Conservation (phyloP, 2,888 invertebrate species). For the Agriotes lineatus region DNA sequence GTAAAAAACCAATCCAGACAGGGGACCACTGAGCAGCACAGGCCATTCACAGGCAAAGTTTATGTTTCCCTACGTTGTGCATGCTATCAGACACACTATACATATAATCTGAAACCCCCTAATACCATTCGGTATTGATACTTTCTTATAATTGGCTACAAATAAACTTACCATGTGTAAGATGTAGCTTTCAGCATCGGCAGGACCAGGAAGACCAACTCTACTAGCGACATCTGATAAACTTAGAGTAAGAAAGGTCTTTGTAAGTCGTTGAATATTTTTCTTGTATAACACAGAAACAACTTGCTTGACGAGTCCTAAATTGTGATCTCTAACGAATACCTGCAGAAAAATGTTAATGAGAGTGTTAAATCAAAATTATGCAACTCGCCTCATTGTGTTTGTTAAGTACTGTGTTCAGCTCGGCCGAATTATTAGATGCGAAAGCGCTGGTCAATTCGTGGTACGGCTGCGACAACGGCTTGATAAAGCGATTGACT, state of each 20-base stretch:
- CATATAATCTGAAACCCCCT: too few relatives aligned
- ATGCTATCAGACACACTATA: too few relatives aligned
- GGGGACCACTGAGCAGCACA: too few relatives aligned
- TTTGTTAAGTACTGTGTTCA: slow-evolving; percentile 78
- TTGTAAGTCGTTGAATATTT: slow-evolving; percentile 95
- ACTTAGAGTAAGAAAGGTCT: slow-evolving; percentile 92
- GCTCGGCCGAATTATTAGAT: slow-evolving; percentile 78
- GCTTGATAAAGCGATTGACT: slow-evolving; percentile 86
- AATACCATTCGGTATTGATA: too few relatives aligned
- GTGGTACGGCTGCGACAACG: slow-evolving; percentile 87
- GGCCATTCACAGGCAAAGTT: too few relatives aligned
- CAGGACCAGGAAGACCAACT: slow-evolving; percentile 86
- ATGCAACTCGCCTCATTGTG: slow-evolving; percentile 74
- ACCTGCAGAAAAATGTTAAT: slow-evolving; percentile 61
- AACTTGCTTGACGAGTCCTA: slow-evolving; percentile 87
- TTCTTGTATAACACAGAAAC: slow-evolving; percentile 92
- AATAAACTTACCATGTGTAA: slow-evolving; percentile 85
- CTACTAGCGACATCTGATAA: slow-evolving; percentile 90
- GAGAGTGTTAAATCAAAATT: too few relatives aligned
- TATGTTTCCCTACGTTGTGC: too few relatives aligned
- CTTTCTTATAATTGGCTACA: too few relatives aligned
- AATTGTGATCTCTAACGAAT: slow-evolving; percentile 83
- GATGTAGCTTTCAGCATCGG: slow-evolving; percentile 93
- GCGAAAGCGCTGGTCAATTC: slow-evolving; percentile 88
- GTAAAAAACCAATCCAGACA: too few relatives aligned